A percentile compares a stretch with the other conserved stretches of the same genome.
Conservation (phyloP, 2,797 vertebrate species). For the Anomalospiza imberbis region DNA sequence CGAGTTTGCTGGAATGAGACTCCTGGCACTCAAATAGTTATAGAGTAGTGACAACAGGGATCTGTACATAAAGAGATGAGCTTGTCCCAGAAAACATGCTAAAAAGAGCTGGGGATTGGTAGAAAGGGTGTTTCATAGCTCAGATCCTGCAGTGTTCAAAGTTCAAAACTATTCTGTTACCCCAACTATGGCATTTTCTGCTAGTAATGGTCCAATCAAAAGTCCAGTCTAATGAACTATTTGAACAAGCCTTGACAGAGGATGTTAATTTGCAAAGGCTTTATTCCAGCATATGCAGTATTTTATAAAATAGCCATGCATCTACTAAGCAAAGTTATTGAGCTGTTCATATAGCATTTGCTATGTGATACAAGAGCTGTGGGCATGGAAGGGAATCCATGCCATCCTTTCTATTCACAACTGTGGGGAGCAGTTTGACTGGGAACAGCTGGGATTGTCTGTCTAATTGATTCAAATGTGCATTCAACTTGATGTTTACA, state of each 20-base stretch:
- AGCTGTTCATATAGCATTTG: background rate
- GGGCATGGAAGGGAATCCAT: background rate
- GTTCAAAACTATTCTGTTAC: background rate
- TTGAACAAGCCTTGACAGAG: background rate
- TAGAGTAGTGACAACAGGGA: background rate
- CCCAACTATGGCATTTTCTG: background rate
- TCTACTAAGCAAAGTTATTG: background rate
- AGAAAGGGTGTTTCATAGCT: background rate
- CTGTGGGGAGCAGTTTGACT: background rate
- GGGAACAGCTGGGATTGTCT: slow-evolving; percentile 16
- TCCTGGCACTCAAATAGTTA: background rate
- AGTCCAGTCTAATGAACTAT: background rate
- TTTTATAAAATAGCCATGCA: background rate
- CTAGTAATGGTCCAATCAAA: background rate
- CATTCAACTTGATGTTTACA: slow-evolving; percentile 20
- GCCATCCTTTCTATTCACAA: background rate
- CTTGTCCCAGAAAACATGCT: background rate
- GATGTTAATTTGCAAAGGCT: background rate
- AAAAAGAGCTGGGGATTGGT: background rate
- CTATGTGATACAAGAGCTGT: background rate
- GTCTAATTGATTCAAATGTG: slow-evolving; percentile 12
- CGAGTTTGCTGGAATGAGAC: background rate
- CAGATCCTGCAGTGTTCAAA: background rate
- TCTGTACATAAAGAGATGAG: background rate
- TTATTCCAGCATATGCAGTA: background rate